Conservation (phyloP, 2,113 vertebrate species). For the Grantiella picta region DNA sequence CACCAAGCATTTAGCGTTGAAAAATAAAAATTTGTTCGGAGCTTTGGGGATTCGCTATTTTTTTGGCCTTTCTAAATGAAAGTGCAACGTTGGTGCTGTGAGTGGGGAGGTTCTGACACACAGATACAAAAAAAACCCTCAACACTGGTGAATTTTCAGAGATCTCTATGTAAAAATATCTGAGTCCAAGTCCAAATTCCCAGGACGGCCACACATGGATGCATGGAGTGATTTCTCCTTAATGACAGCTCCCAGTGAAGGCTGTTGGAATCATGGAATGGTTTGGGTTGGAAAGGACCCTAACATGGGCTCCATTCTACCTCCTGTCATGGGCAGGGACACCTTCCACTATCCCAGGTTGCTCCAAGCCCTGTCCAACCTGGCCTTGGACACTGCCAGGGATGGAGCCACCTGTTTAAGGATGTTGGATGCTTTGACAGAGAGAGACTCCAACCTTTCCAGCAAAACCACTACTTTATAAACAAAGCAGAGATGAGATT, state of each 20-base stretch:
- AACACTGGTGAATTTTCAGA: not conserved
- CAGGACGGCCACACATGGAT: not conserved
- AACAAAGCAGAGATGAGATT: not conserved
- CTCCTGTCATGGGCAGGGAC: not conserved
- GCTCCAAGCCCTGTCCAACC: not conserved
- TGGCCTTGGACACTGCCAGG: not conserved
- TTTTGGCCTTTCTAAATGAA: not conserved
- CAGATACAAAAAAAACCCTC: not conserved
- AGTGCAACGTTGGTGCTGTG: fast-evolving
- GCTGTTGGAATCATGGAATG: not conserved
- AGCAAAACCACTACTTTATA: not conserved
- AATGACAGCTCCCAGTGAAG: not conserved
- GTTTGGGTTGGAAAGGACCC: not conserved
- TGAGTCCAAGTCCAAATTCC: not conserved
- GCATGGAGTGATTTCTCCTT: not conserved
- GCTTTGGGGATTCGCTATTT: not conserved
- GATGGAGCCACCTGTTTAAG: not conserved
- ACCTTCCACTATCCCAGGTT: not conserved
- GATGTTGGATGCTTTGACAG: not conserved
- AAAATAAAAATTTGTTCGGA: not conserved
- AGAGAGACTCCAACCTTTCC: not conserved
- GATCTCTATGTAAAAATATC: not conserved
- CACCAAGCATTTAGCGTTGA: not conserved
- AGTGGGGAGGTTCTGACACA: not conserved
- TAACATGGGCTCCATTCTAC: not conserved